Conservation (phyloP, 2,113 vertebrate species). For the Elgaria multicarinata region DNA sequence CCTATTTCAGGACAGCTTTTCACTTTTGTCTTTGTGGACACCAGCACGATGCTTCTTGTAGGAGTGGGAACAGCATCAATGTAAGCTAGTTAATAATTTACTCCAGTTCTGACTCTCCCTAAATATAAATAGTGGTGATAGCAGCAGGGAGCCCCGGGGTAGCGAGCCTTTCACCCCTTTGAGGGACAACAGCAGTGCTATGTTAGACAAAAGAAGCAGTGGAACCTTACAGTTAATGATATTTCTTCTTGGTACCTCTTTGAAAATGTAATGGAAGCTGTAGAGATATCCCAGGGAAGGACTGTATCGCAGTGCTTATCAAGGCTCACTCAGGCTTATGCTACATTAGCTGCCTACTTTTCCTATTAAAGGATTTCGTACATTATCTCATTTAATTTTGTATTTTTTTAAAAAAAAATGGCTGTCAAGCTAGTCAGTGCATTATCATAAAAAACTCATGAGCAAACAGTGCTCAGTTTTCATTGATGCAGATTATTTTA, state of each 20-base stretch:
- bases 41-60: too few species aligned
- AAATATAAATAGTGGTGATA: too few species aligned
- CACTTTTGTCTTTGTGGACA: too few species aligned
- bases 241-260: not conserved
- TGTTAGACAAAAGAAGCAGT: too few species aligned
- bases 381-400: not conserved
- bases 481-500: not conserved
- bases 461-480: constrained; percentile 9
- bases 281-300: not conserved
- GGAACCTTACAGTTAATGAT: not conserved
- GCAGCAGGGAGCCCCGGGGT: too few species aligned
- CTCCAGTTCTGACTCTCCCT: too few species aligned
- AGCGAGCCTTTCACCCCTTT: too few species aligned
- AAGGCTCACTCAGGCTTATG: not conserved
- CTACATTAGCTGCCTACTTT: not conserved
- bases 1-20: too few species aligned
- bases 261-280: not conserved
- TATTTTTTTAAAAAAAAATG: not conserved
- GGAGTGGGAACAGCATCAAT: too few species aligned
- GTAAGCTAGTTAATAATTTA: too few species aligned
- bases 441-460: constrained; percentile 9
- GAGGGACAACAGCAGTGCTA: too few species aligned
- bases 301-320: not conserved
- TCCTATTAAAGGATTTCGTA: not conserved
- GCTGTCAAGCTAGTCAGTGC: not conserved